Evolutionary conservation across 2,888 invertebrate genomes (phyloP).

Genomic region (Timema podura): DNA sequence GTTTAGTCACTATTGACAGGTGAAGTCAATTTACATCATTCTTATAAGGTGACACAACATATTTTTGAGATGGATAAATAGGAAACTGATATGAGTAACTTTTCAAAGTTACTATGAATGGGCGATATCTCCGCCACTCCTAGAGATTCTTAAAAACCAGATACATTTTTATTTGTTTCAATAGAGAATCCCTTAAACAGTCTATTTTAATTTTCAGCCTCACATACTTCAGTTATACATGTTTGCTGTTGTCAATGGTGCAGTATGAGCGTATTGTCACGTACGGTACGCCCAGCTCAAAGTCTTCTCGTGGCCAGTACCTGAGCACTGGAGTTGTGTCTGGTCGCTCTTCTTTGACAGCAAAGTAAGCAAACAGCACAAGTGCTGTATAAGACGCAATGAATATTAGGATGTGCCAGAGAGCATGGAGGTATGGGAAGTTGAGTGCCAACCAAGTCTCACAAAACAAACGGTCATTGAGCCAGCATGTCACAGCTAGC

Average conservation of each 20-base stretch:
- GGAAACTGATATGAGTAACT: no score
- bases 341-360: slow-evolving; percentile 67
- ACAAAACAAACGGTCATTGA: slow-evolving; percentile 73
- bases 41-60: no score
- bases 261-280: slow-evolving; percentile 50
- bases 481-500: slow-evolving; percentile 71
- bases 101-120: no score
- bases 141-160: no score
- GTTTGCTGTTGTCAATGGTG: slow-evolving; percentile 25
- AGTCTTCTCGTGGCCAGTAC: slow-evolving; percentile 75
- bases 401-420: slow-evolving; percentile 80
- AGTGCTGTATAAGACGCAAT: slow-evolving; percentile 72
- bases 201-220: no score
- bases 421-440: slow-evolving; percentile 77
- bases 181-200: no score
- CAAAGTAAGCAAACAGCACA: slow-evolving; percentile 75
- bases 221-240: slow-evolving; percentile 19
- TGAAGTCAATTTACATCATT: no score
- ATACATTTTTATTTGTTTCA: no score
- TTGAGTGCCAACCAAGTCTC: slow-evolving; percentile 72
- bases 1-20: no score
- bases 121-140: no score
- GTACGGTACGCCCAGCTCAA: slow-evolving; percentile 73
- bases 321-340: slow-evolving; percentile 63
- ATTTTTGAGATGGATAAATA: no score